A percentile compares a stretch with the other conserved stretches of the same genome.
Evolutionary conservation across 1,140 invertebrate species (phyloP).

Genomic region (Luehdorfia chinensis): DNA sequence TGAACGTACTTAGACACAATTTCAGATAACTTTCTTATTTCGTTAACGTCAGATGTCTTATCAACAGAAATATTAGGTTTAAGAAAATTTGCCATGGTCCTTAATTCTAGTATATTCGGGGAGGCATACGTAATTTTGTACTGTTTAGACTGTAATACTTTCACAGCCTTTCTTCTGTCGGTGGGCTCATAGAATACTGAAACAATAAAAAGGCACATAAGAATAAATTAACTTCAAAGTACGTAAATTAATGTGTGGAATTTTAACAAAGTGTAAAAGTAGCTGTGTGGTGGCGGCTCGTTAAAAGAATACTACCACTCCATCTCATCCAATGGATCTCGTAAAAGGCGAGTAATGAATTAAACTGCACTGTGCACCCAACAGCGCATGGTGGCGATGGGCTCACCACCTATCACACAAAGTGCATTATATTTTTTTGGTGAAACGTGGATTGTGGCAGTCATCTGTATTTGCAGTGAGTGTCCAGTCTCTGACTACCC

Average conservation of each 20-base stretch:
- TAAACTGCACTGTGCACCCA: too few relatives aligned
- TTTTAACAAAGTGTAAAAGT: too few relatives aligned
- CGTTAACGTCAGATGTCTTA: constrained; percentile 48
- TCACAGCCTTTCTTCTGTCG: constrained; percentile 59
- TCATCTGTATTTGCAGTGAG: too few relatives aligned
- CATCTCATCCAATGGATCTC: too few relatives aligned
- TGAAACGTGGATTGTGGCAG: too few relatives aligned
- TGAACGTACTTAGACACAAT: constrained; percentile 41
- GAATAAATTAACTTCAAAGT: background rate
- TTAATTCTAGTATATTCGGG: constrained; percentile 85
- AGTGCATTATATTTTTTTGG: too few relatives aligned
- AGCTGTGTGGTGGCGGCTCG: too few relatives aligned
- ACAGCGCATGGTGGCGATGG: too few relatives aligned
- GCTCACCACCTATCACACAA: too few relatives aligned
- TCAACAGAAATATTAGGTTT: constrained; percentile 27
- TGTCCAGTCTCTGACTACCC: too few relatives aligned
- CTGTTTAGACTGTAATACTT: constrained; percentile 28
- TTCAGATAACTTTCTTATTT: constrained; percentile 58
- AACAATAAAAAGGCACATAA: constrained; percentile 34
- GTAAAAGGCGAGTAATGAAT: too few relatives aligned
- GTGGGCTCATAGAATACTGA: constrained; percentile 69
- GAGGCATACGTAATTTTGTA: constrained; percentile 78
- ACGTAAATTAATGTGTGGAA: background rate
- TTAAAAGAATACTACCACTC: too few relatives aligned
- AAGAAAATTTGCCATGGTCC: constrained; percentile 70